Evolutionary conservation across 2,113 vertebrate species (phyloP).

Genomic region (Cinclus cinclus): DNA sequence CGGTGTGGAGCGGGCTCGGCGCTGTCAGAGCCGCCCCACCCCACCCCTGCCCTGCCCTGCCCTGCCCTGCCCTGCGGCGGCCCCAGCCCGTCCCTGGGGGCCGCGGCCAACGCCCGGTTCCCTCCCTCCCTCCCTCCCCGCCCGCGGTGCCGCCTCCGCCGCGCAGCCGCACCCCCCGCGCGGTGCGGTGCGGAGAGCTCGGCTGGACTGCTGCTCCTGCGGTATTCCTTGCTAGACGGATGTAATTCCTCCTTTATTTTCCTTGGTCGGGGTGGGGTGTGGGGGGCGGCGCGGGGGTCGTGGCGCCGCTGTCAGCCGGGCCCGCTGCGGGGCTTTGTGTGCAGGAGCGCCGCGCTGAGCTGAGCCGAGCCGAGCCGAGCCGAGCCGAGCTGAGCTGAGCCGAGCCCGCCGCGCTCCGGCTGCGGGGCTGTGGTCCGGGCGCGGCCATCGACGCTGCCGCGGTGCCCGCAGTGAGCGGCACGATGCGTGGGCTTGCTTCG

Average conservation of each 20-base stretch:
- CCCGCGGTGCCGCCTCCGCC: neutral
- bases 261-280: neutral
- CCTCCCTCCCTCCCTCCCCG: neutral
- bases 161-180: constrained; percentile 1
- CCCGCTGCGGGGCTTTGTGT: neutral
- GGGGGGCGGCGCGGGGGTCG: neutral
- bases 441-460: neutral
- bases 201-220: neutral
- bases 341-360: neutral
- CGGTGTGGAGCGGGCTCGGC: neutral
- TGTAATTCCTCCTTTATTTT: neutral
- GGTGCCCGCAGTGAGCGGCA: neutral
- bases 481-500: neutral
- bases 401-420: neutral
- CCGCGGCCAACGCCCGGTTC: constrained; percentile 12
- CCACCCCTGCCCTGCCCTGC: too few relatives aligned
- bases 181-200: neutral
- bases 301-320: neutral
- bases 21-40: neutral
- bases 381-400: too few relatives aligned
- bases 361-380: too few relatives aligned
- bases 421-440: neutral
- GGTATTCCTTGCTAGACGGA: neutral
- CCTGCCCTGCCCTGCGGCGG: constrained; percentile 40
- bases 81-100: constrained; percentile 26